These are phyloP conservation scores for Ploceus nigricollis DNA, from an alignment of 2,113 vertebrate species.

Conservation along the genomic window DNA sequence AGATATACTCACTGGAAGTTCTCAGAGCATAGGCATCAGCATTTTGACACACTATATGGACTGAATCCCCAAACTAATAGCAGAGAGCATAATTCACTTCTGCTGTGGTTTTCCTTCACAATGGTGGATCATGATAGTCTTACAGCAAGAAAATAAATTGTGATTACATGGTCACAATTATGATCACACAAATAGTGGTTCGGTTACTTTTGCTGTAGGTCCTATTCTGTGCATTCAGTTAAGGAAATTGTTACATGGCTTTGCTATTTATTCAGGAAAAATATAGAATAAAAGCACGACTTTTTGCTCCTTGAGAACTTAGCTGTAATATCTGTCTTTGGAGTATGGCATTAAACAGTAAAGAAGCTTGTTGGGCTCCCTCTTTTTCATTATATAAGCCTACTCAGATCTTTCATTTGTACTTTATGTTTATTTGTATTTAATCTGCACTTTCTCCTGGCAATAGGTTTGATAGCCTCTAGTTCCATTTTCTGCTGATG, in stretches of 20 bases:
- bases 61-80: background rate
- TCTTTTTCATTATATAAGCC: background rate
- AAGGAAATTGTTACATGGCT: background rate
- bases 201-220: background rate
- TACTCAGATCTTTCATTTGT: background rate
- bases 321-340: background rate
- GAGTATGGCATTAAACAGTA: background rate
- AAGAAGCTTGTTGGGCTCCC: background rate
- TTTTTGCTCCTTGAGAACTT: background rate
- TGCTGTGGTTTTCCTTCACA: background rate
- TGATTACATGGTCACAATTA: background rate
- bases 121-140: background rate
- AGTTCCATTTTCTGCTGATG: background rate
- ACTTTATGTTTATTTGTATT: background rate
- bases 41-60: constrained; percentile 7
- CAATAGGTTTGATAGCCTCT: background rate
- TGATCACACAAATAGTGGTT: background rate
- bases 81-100: background rate
- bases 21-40: background rate
- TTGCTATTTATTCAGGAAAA: background rate
- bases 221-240: background rate
- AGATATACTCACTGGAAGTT: background rate
- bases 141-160: background rate
- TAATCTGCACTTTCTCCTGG: background rate
- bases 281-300: background rate